A percentile compares a stretch with the other conserved stretches of the same genome.
Conservation (phyloP, 1,140 invertebrate species). For the Neocloeon triangulifer region DNA sequence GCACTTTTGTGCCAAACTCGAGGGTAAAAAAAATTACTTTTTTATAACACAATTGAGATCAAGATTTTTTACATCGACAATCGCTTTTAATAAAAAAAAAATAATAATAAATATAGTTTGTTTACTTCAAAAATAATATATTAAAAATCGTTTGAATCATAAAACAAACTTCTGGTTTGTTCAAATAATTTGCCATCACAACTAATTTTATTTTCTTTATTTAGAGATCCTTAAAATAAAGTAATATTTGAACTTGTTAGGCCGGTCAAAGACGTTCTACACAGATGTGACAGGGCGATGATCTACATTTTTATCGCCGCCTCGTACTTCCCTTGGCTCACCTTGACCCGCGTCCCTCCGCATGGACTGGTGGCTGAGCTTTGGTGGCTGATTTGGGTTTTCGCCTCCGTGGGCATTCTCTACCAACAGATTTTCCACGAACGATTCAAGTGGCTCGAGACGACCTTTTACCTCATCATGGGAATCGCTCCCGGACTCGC, state of each 20-base stretch:
- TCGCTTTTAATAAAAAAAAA: no score
- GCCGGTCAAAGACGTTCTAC: conserved; percentile 58
- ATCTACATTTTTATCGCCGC: conserved; percentile 93
- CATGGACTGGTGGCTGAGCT: conserved; percentile 35
- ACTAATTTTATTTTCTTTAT: no score
- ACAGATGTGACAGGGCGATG: conserved; percentile 82
- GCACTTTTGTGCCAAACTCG: conserved; percentile 63
- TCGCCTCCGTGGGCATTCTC: conserved; percentile 63
- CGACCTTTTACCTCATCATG: conserved; percentile 70
- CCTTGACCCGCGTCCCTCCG: conserved; percentile 33
- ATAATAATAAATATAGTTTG: no score
- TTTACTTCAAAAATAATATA: no score
- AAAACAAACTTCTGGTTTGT: no score
- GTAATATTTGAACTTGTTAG: conserved; percentile 31
- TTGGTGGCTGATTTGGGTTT: conserved; percentile 65
- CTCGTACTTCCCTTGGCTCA: conserved; percentile 89
- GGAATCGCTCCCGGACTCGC: conserved; percentile 61
- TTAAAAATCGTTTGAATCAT: no score
- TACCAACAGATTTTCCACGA: conserved; percentile 88
- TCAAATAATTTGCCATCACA: no score
- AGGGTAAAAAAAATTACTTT: no score
- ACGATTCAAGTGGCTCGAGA: conserved; percentile 79
- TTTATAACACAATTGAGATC: no score
- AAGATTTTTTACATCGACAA: no score
- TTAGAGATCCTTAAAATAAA: no score